These are phyloP conservation scores for Epinotia brunnichana DNA, from an alignment of 2,888 invertebrate genomes.

Conservation along the genomic window DNA sequence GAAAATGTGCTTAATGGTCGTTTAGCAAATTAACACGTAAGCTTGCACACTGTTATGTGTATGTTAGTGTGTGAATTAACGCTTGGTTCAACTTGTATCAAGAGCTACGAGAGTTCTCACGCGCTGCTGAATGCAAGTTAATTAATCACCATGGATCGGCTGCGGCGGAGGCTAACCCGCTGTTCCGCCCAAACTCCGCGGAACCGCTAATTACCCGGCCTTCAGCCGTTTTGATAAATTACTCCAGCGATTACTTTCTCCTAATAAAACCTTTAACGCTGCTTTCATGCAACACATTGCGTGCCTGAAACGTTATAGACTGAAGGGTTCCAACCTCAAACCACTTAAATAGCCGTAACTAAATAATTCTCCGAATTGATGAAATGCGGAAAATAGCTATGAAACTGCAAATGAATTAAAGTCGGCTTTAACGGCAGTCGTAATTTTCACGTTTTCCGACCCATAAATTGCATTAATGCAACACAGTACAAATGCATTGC, in stretches of 20 bases:
- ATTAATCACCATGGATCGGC: constrained; percentile 59
- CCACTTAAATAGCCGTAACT: constrained; percentile 15
- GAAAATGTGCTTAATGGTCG: too few relatives aligned
- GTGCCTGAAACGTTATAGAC: constrained; percentile 30
- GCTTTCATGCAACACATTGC: constrained; percentile 41
- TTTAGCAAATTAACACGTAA: too few relatives aligned
- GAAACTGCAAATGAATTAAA: constrained; percentile 36
- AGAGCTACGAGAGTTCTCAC: constrained; percentile 4
- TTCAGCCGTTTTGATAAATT: constrained; percentile 60
- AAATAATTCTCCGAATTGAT: constrained; percentile 31
- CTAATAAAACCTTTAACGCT: constrained; percentile 43
- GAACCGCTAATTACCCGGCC: constrained; percentile 57
- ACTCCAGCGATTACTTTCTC: constrained; percentile 45
- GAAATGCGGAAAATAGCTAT: constrained; percentile 8
- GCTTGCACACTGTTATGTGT: neutral
- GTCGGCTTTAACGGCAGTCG: constrained; percentile 53
- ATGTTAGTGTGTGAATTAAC: neutral
- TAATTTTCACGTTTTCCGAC: constrained; percentile 51
- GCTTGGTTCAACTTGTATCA: constrained; percentile 3
- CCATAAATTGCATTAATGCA: constrained; percentile 60
- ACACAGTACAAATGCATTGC: constrained; percentile 51
- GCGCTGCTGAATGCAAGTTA: constrained; percentile 41
- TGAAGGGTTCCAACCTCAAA: constrained; percentile 34
- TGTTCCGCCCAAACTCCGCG: constrained; percentile 57
- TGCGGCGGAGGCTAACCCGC: constrained; percentile 49